Base-by-base conservation (phyloP, 2,113 vertebrate species). In the Picathartes gymnocephalus region DNA sequence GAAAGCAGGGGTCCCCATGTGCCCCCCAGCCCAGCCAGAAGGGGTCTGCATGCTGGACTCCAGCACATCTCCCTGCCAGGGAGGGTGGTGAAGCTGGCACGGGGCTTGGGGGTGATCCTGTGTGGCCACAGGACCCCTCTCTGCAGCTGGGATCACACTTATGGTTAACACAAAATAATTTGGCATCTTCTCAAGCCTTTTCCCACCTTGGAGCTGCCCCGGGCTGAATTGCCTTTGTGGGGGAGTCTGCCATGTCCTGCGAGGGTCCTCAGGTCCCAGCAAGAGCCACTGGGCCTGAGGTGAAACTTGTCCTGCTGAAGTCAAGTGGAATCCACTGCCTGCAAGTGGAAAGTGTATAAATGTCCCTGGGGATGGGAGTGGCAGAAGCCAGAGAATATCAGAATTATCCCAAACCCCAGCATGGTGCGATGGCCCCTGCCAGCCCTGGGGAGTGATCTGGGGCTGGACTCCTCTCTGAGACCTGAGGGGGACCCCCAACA, bases 1-100 rank as follows among this genome's bases (percentile, higher is more conserved):
- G 11, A 77, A 40, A 48, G 8, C 8, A 31, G 21, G 9, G 9
- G 6, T 48, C 4, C 5, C 6, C 1, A 0, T 16, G 12, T n/a
- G 39, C n/a, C 40, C 10, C 9, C 8, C 7, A 40, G 33, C 6
- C 33, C 21, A 39, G 21, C 10, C 7, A 10, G 24, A 14, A 60
- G 37, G 15, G 15, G 4, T 65, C 54, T 91, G 33, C 11, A 31
- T 31, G 27, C 31, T 37, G 76, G 17, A 5, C 10, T 15, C 4
- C 16, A 25, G 0, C 1, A 0, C 2, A 0, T 11, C 1, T n/a
- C 13, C 23, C 4, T n/a, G 33, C 24, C 35, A 50, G 50, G 35
- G 58, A 61, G 20, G 15, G n/a, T 4, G 8, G 15, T 45, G n/a
- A 21, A 24, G 13, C 31, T 71, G 39, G 44, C 35, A 11, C 2